Base-by-base conservation (phyloP, 2,888 invertebrate species). In the Nomada lathburiana region DNA sequence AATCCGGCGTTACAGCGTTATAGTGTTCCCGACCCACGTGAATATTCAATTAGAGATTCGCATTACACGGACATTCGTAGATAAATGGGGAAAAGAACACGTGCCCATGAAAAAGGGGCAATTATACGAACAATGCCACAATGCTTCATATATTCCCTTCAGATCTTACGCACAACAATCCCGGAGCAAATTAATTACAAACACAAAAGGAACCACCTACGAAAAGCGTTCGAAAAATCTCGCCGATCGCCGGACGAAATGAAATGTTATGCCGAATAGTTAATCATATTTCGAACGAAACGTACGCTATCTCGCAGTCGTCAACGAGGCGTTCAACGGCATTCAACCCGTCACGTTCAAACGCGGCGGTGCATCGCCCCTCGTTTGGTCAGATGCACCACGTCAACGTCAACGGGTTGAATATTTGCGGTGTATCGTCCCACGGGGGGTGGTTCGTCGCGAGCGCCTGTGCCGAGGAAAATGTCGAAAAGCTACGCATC, bases 351-450 rank as follows among this genome's bases (percentile, higher is more conserved):
- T 36, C 53, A 42, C 23, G 36, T 60, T 50, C n/a, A 36, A 36
- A 71, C n/a, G 36, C 18, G 18, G 2, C 16, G 7, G 75, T 42
- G 36, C 63, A 44, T 68, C 63, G 50, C 55, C 16, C 53, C 55
- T 62, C 65, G 23, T 20, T 20, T 47, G 9, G 2, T 13, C 77
- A 52, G 77, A 42, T 77, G 79, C 26, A 5, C 13, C 18, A 26
- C 29, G 76, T 76, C 53, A n/a, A 0, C 64, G 42, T 47, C 18
- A 20, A 44, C 64, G 20, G 69, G 11, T 16, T 20, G 76, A 76
- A 64, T 69, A 70, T 76, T 76, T n/a, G 67, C 76, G 64, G 64
- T 63, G 50, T 52, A 59, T 76, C 57, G 57, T 69, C 63, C 50
- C 68, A 60, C 0, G 18, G 53, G 26, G 36, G 2, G n/a, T 7